A percentile compares a stretch with the other conserved stretches of the same genome.
Evolutionary conservation across 2,113 vertebrate genomes (phyloP).

Genomic region (Engystomops pustulosus): DNA sequence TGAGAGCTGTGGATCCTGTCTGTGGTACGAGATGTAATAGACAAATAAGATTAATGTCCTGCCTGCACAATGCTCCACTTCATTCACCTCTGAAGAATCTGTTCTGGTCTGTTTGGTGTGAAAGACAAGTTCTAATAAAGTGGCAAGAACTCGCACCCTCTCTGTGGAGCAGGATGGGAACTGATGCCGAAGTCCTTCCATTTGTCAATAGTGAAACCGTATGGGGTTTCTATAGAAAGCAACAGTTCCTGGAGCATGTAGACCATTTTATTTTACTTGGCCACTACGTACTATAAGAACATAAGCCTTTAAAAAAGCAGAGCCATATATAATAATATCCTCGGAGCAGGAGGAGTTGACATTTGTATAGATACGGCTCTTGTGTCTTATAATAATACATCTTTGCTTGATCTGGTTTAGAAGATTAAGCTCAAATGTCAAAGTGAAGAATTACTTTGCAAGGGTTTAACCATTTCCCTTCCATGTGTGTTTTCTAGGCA

Average conservation of each 20-base stretch:
- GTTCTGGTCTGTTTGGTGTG: conserved; percentile 25
- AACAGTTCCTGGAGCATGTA: neutral
- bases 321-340: neutral
- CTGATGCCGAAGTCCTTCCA: neutral
- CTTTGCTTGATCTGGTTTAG: neutral
- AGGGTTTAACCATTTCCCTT: neutral
- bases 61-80: conserved; percentile 44
- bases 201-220: no score
- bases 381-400: neutral
- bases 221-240: neutral
- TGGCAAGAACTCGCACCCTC: neutral
- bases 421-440: neutral
- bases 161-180: neutral
- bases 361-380: neutral
- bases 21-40: conserved; percentile 8
- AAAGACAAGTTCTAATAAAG: conserved; percentile 7
- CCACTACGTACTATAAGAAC: neutral
- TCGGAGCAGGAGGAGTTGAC: neutral
- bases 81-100: conserved; percentile 33
- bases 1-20: conserved; percentile 36
- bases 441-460: neutral
- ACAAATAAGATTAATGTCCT: conserved; percentile 53
- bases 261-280: neutral
- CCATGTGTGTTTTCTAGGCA: conserved; percentile 75
- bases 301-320: neutral